Base-by-base conservation (phyloP, 2,113 vertebrate genomes). In the Hippocampus zosterae region DNA sequence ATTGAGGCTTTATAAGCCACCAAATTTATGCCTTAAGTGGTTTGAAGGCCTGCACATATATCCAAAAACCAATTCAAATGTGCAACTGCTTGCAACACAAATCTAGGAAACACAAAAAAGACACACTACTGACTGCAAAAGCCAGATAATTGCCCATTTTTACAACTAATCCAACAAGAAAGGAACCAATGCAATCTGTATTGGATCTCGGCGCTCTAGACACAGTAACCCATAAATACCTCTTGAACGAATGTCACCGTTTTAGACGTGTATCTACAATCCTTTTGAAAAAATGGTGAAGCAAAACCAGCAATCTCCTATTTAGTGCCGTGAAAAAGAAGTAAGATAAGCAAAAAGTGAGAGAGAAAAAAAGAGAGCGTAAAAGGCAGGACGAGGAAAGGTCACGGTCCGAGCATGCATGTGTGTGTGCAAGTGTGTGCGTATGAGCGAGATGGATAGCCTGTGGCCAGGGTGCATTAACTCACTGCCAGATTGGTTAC, bases 401-500 rank as follows among this genome's bases (percentile, higher is more conserved):
- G 64, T 50, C 62, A 77, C 65, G 64, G 67, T 79, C 59, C 40
- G 60, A 15, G 40, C 19, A 48, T 52, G 68, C 41, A 19, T 65
- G 27, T 64, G 27, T 23, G 67, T 75, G 69, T 68, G 16, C 62
- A 50, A 77, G 68, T 69, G 68, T 66, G 59, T 78, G 80, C 69
- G 72, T 73, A 7, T 3, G 71, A 85, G 77, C 69, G 79, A 88
- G 91, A 91, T 89, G 75, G 82, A 92, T 87, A 73, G 85, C 81
- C 82, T 67, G 72, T 68, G 79, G 86, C 75, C 74, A 71, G 74
- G 66, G 67, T 44, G 67, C 82, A 90, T 91, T 90, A 87, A 86
- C 81, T 83, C 81, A 81, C 78, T 85, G 85, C 80, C 82, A 89
- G 84, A 88, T 81, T 82, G 84, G 83, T 84, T 87, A 78, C 81